A percentile compares a stretch with the other conserved stretches of the same genome.
These are phyloP conservation scores for Ernsta delagoae DNA, from an alignment of 2,888 invertebrate species.

Conservation along the genomic window DNA sequence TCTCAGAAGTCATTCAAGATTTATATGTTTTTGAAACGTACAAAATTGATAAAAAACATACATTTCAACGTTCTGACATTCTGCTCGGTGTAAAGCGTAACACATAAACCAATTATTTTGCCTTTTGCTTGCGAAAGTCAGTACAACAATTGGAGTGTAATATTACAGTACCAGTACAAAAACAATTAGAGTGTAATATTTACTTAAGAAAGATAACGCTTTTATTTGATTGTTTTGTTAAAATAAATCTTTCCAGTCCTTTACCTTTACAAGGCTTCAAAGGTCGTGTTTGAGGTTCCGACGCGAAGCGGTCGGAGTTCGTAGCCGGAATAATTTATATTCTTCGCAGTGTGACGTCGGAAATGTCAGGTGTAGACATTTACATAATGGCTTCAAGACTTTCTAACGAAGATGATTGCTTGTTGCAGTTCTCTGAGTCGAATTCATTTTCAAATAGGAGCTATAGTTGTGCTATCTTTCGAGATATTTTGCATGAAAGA, in stretches of 20 bases:
- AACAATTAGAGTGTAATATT: too few relatives aligned
- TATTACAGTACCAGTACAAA: too few relatives aligned
- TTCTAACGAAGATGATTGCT: constrained; percentile 3
- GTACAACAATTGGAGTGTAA: too few relatives aligned
- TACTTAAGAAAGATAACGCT: too few relatives aligned
- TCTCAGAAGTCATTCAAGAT: too few relatives aligned
- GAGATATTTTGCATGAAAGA: background rate
- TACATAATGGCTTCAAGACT: constrained; percentile 27
- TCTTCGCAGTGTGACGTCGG: constrained; percentile 29
- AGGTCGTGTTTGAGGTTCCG: constrained; percentile 9
- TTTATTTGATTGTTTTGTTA: background rate
- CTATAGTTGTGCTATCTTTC: background rate
- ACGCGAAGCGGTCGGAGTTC: background rate
- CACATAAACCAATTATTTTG: too few relatives aligned
- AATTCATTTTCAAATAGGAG: background rate
- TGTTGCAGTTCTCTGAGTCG: constrained; percentile 5
- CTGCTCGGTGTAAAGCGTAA: too few relatives aligned
- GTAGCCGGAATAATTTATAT: constrained; percentile 29
- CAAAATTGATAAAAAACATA: too few relatives aligned
- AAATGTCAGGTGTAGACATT: constrained; percentile 28
- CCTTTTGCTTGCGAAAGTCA: too few relatives aligned
- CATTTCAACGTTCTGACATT: too few relatives aligned
- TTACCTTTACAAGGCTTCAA: background rate
- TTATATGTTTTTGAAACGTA: too few relatives aligned
- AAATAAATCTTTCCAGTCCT: background rate